Evolutionary conservation across 1,140 invertebrate species (phyloP).

Genomic region (Homalodisca vitripennis): DNA sequence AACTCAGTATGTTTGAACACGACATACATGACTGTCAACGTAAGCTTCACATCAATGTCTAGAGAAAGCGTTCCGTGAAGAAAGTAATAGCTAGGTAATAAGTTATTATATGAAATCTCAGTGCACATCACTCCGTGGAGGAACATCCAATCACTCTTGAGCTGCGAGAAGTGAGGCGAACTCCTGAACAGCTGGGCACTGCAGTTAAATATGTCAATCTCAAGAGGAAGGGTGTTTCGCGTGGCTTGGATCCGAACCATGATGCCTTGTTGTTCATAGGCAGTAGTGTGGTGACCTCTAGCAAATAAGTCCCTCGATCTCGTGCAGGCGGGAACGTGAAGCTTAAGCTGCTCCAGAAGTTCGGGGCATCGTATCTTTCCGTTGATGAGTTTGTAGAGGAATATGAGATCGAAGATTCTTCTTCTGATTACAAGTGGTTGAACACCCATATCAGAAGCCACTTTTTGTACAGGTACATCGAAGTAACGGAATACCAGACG

Average conservation of each 20-base stretch:
- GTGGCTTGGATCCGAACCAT: background rate
- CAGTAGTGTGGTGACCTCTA: background rate
- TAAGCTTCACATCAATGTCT: too few relatives aligned
- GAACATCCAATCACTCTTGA: too few relatives aligned
- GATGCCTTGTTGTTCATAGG: background rate
- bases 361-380: background rate
- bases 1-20: too few relatives aligned
- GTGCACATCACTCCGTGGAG: too few relatives aligned
- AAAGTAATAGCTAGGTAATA: too few relatives aligned
- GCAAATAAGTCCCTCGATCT: conserved; percentile 1
- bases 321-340: background rate
- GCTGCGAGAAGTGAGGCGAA: too few relatives aligned
- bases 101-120: too few relatives aligned
- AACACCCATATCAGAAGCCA: background rate
- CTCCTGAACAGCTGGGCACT: background rate
- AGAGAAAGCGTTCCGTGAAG: too few relatives aligned
- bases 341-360: background rate
- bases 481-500: background rate
- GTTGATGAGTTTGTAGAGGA: background rate
- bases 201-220: background rate
- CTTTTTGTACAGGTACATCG: background rate
- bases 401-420: background rate
- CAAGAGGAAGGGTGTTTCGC: background rate
- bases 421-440: background rate
- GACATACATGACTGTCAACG: too few relatives aligned